Percentiles rank a stretch among this genome's conserved stretches.
phyloP scores from a whole-genome alignment of 2,888 invertebrate genomes.

The Osmoderma eremita region DNA sequence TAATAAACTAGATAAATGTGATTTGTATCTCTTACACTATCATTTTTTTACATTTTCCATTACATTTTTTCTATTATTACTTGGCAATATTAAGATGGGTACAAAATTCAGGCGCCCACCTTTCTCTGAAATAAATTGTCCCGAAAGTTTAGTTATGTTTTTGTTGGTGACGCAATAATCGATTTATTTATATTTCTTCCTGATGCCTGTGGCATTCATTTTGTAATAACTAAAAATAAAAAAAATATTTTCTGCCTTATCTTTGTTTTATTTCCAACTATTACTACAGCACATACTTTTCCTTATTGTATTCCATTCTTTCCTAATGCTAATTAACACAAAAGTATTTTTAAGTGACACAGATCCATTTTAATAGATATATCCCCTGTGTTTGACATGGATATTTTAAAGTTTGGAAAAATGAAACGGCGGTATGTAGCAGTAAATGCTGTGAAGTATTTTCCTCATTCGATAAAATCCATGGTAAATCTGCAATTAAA shows the following conservation, averaged over 20 bases:
- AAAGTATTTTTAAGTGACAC: too few relatives aligned
- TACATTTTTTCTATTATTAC: background rate
- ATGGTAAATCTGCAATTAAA: too few relatives aligned
- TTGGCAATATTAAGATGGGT: background rate
- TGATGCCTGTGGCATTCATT: conserved; percentile 45
- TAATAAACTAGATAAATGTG: conserved; percentile 8
- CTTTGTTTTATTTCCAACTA: conserved; percentile 14
- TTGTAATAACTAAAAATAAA: conserved; percentile 43
- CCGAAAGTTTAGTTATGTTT: conserved; percentile 26
- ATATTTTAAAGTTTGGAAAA: too few relatives aligned
- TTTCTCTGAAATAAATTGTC: conserved; percentile 16
- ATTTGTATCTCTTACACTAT: background rate
- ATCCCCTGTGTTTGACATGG: too few relatives aligned
- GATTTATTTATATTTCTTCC: conserved; percentile 40
- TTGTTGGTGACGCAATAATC: conserved; percentile 44
- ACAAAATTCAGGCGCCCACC: background rate
- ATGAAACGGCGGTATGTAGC: too few relatives aligned
- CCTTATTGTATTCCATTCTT: too few relatives aligned
- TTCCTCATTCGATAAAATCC: too few relatives aligned
- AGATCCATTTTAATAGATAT: too few relatives aligned
- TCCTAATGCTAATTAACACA: too few relatives aligned
- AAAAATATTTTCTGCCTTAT: conserved; percentile 42
- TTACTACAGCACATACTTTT: background rate
- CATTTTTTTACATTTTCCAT: too few relatives aligned
- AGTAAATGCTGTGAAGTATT: too few relatives aligned